Evolutionary conservation across 2,888 invertebrate species (phyloP).

Genomic region (Nomada lathburiana): DNA sequence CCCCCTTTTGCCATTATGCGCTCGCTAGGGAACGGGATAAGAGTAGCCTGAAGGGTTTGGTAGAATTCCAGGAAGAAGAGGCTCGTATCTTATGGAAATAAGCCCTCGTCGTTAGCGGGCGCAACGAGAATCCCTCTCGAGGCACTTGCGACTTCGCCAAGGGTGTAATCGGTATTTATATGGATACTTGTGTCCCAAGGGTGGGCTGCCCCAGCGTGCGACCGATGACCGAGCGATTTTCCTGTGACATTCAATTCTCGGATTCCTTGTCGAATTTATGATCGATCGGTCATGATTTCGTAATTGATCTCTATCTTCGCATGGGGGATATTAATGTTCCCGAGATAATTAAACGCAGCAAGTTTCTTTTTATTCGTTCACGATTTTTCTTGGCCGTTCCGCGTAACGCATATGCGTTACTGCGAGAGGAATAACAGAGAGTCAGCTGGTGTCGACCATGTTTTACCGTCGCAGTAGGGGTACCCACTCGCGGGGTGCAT

Average conservation of each 20-base stretch:
- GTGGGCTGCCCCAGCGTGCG: background rate
- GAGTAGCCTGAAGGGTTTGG: constrained; percentile 32
- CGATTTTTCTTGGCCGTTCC: background rate
- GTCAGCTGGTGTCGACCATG: background rate
- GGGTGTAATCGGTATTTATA: constrained; percentile 30
- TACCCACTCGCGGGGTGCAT: background rate
- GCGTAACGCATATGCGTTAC: background rate
- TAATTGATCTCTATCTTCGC: too few relatives aligned
- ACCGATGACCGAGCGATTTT: background rate
- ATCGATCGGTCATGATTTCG: background rate
- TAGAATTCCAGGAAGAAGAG: constrained; percentile 68
- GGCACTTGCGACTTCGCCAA: constrained; percentile 38
- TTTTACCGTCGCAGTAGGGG: background rate
- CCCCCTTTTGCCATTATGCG: constrained; percentile 28
- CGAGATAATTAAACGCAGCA: too few relatives aligned
- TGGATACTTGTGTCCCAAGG: background rate
- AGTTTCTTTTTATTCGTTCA: background rate
- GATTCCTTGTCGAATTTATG: background rate
- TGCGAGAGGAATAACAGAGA: background rate
- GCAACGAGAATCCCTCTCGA: constrained; percentile 54
- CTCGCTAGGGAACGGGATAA: constrained; percentile 40
- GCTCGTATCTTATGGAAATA: constrained; percentile 76
- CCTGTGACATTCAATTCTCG: background rate
- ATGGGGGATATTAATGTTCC: too few relatives aligned
- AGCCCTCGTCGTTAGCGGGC: constrained; percentile 71